Evolutionary conservation across 2,113 vertebrate species (phyloP), one percentile per base, ranked within the genome.

Genomic region (Lampris megalopsis): DNA sequence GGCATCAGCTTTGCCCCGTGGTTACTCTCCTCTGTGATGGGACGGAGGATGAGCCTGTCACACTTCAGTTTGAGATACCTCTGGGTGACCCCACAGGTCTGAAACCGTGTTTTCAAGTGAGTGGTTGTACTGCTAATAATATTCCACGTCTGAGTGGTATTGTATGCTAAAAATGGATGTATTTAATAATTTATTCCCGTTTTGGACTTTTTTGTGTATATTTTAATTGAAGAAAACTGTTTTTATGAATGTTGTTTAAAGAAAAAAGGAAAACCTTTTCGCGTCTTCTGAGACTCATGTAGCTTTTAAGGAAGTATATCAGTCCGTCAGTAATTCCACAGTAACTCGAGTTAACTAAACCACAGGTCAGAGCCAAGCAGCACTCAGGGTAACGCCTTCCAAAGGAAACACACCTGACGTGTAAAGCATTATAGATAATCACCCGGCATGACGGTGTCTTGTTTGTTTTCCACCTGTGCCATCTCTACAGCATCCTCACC

Each of bases 181-280:
- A 90, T 89, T 88, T 90, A 86, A 80, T 89, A 86, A 89, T 92
- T 92, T 92, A 92, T 91, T 90, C 75, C 72, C 82, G 60, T 81
- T 80, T 78, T 81, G 67, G 68, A 60, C 84, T 87, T 87, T 87
- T 83, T 79, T 86, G 82, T 71, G 79, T 83, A 89, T 79, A 90
- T 86, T 92, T 90, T 86, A 88, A 62, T 71, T 77, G 83, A 61
- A 61, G 41, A 73, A 13, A 61, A 3, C 2, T 56, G n/a, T 42
- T 77, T 86, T 63, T 84, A 78, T 84, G 70, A 86, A 88, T 89
- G 83, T 88, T 89, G 77, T 86, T 63, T 57, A 76, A 59, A 58
- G 37, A 50, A 74, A 64, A 11, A 54, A 24, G 24, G 24, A 24
- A 24, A 24, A 24, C 24, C 24, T 24, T 37, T 7, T 9, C 10